Percentiles rank a stretch among this genome's conserved stretches.
Evolutionary conservation across 2,113 vertebrate genomes (phyloP).

Genomic region (Lophura nycthemera): DNA sequence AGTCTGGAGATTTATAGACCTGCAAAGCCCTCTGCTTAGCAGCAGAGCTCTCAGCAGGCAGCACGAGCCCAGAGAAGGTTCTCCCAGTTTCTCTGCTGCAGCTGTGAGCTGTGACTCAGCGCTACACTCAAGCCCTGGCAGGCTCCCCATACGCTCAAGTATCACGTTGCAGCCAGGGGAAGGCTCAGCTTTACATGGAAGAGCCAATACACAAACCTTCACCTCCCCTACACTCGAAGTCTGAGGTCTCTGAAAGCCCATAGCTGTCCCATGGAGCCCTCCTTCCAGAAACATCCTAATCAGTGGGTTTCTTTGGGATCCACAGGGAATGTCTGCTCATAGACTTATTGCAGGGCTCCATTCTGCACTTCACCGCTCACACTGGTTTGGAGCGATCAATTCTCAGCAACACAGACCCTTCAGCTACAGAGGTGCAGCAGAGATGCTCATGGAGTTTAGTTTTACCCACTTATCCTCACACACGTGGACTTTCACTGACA

Average conservation of each 20-base stretch:
- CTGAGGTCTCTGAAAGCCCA: neutral
- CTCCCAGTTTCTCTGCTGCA: neutral
- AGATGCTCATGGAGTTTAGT: neutral
- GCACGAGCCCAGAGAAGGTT: neutral
- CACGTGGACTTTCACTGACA: neutral
- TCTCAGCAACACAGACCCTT: neutral
- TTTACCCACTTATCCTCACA: neutral
- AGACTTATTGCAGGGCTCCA: neutral
- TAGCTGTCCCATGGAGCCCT: neutral
- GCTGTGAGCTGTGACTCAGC: conserved; percentile 17
- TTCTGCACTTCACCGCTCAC: neutral
- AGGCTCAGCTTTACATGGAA: neutral
- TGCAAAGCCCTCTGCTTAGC: neutral
- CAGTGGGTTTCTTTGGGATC: neutral
- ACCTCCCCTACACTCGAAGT: neutral
- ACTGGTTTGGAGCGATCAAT: neutral
- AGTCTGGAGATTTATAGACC: neutral
- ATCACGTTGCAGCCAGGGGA: neutral
- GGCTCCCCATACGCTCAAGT: rapidly evolving
- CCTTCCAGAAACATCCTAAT: neutral
- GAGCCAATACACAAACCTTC: neutral
- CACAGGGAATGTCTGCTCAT: rapidly evolving
- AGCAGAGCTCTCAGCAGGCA: neutral
- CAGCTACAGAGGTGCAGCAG: neutral
- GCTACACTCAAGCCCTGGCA: neutral